A percentile compares a stretch with the other conserved stretches of the same genome.
These are phyloP conservation scores for Allophyes oxyacanthae DNA, from an alignment of 2,888 invertebrate species.

Conservation along the genomic window DNA sequence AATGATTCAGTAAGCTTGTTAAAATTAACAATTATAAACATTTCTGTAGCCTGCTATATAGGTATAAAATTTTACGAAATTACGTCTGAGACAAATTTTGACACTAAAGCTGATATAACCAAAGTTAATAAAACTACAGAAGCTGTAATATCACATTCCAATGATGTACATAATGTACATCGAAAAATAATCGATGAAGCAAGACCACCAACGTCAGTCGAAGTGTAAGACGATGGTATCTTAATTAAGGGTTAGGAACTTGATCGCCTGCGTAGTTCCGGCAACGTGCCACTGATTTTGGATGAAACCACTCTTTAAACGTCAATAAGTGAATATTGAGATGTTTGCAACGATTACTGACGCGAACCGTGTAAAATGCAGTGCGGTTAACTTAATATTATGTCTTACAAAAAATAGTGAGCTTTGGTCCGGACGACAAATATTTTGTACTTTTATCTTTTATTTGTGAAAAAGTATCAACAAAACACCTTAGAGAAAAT, in stretches of 20 bases:
- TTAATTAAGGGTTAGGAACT: conserved; percentile 75
- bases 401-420: not conserved
- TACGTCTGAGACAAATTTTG: too few relatives aligned
- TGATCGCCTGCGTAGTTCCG: conserved; percentile 75
- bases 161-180: conserved; percentile 39
- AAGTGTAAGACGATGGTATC: conserved; percentile 63
- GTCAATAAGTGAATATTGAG: conserved; percentile 50
- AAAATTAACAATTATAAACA: too few relatives aligned
- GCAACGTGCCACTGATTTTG: conserved; percentile 63
- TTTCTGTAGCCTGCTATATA: too few relatives aligned
- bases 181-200: conserved; percentile 47
- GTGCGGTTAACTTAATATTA: conserved; percentile 28
- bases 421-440: too few relatives aligned
- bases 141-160: conserved; percentile 29
- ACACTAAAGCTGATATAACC: too few relatives aligned
- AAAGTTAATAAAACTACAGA: too few relatives aligned
- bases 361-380: conserved; percentile 17
- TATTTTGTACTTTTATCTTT: too few relatives aligned
- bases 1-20: too few relatives aligned
- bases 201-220: conserved; percentile 70
- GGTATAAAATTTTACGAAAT: too few relatives aligned
- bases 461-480: not conserved
- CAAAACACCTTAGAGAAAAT: not conserved
- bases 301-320: conserved; percentile 50
- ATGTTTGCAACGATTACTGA: conserved; percentile 43